Base-by-base conservation (phyloP, 2,888 invertebrate species). In the Ormyrus labotus region DNA sequence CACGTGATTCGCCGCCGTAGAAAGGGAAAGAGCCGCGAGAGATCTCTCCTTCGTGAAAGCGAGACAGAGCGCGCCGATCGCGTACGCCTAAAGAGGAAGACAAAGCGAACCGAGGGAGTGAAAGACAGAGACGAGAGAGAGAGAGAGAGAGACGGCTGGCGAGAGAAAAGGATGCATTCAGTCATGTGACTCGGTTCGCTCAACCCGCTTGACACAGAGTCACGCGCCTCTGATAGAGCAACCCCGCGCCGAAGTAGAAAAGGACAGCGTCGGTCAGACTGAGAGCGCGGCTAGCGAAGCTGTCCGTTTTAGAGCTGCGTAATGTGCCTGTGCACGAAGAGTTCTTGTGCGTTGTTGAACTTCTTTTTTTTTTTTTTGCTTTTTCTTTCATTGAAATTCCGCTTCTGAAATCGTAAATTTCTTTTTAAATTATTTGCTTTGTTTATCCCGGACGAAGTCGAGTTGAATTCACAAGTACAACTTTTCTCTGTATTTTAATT, bases 1-100 rank as follows among this genome's bases (percentile, higher is more conserved):
- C 48, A 64, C 48, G 64, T 50, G 64, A 34, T 34, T 34, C 34
- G 34, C 10, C 65, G 13, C 7, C 65, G 64, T 13, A 48, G 34
- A 48, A 13, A 68, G 68, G 75, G 67, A 75, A 68, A 68, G 75
- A 61, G 58, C 45, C 34, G 34, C 34, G 34, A 34, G 34, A 34
- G 75, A 75, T 75, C 68, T 75, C 68, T 61, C 60, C 47, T 75
- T 53, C 13, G 75, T 75, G 75, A 75, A 75, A 75, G 68, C 61
- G 68, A 68, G 75, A 75, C 68, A 68, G 65, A 68, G 68, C 51
- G 6, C 4, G 48, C 34, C 34, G 34, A 34, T 34, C 34, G 34
- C 34, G 34, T 34, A 34, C 4, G 34, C 34, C 34, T 34, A 34
- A 34, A 34, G 34, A 34, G 34, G 34, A 34, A 34, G 34, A 34